Conservation (phyloP, 2,113 vertebrate species). For the Pristiophorus japonicus region DNA sequence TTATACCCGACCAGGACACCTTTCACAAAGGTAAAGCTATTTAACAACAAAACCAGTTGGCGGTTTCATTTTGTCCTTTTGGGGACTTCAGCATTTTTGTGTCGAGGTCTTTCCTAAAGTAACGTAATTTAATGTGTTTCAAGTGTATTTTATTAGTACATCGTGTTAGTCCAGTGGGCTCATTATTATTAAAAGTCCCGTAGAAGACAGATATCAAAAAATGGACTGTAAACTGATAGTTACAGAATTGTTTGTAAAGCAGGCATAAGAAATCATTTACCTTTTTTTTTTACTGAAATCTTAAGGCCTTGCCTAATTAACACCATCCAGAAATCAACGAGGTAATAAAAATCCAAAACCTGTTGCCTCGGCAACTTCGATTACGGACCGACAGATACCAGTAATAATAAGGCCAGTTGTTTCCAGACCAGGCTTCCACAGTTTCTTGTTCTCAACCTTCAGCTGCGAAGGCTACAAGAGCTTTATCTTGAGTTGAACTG, state of each 20-base stretch:
- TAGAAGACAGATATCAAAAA: neutral
- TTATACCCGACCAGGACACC: constrained; percentile 78
- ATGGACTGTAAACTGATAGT: neutral
- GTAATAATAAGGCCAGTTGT: neutral
- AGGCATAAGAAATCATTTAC: no score
- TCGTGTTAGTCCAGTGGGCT: neutral
- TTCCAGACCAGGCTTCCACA: neutral
- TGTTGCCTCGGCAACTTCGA: neutral
- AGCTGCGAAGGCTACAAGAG: neutral
- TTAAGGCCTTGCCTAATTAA: neutral
- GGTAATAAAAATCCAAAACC: neutral
- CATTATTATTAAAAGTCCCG: no score
- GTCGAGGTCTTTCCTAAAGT: neutral
- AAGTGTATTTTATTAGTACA: neutral
- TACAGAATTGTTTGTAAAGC: neutral
- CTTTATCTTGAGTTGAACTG: neutral
- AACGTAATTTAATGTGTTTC: neutral
- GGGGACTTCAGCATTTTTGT: neutral
- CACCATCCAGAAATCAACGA: neutral
- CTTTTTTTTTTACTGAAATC: no score
- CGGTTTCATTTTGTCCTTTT: neutral
- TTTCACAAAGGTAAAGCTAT: constrained; percentile 76
- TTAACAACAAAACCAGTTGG: neutral
- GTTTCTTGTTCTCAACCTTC: neutral
- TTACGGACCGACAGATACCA: neutral